These are phyloP conservation scores for Drosophila santomea DNA, from an alignment of 1,140 invertebrate species.

Conservation along the genomic window DNA sequence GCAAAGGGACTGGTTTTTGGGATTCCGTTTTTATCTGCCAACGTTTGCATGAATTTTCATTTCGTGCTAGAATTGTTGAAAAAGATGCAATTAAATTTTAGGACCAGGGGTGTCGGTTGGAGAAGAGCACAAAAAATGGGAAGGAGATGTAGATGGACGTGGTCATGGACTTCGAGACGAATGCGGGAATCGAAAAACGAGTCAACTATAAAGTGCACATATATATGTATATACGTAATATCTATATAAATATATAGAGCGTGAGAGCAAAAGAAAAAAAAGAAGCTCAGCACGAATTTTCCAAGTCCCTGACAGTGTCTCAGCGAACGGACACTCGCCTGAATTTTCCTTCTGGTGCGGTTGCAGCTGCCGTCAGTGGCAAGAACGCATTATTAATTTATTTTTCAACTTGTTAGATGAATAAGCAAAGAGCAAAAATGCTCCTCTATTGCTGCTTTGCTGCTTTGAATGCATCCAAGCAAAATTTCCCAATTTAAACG, in stretches of 20 bases:
- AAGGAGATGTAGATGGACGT: constrained; percentile 39
- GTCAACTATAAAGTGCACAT: constrained; percentile 4
- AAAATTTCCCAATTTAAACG: constrained; percentile 73
- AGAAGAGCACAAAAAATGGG: not conserved
- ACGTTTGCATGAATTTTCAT: constrained; percentile 82
- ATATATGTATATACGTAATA: not conserved
- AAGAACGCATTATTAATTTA: constrained; percentile 83
- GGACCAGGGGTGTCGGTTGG: constrained; percentile 47
- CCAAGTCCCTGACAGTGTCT: constrained; percentile 47
- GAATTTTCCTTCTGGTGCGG: constrained; percentile 46
- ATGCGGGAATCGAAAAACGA: constrained; percentile 20
- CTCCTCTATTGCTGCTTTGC: constrained; percentile 28
- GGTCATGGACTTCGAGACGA: constrained; percentile 33
- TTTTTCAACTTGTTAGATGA: constrained; percentile 82
- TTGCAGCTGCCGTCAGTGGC: constrained; percentile 80
- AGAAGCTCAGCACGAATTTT: constrained; percentile 31
- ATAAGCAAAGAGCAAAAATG: constrained; percentile 81
- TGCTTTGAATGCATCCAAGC: constrained; percentile 46
- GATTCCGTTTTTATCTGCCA: constrained; percentile 53
- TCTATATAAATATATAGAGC: constrained; percentile 11
- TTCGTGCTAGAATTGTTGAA: constrained; percentile 78
- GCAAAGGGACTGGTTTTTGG: constrained; percentile 1
- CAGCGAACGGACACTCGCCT: constrained; percentile 7
- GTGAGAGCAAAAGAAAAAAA: constrained; percentile 14
- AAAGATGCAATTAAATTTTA: constrained; percentile 83